phyloP scores from a whole-genome alignment of 2,113 vertebrate genomes.

The Eira barbara region DNA sequence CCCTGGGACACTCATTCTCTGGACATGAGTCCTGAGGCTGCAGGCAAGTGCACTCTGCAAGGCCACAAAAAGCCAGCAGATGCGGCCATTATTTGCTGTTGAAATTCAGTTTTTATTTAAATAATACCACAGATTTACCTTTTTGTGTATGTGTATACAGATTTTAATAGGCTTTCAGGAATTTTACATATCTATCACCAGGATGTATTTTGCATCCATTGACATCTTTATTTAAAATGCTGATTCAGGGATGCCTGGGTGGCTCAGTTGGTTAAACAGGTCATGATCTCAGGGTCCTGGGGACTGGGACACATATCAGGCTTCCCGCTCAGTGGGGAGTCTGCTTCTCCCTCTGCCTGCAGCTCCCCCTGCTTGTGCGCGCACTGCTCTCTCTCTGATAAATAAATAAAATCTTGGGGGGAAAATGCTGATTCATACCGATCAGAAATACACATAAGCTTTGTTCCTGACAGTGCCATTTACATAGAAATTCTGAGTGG shows the following conservation, averaged over 20 bases:
- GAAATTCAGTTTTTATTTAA: slow-evolving; percentile 35
- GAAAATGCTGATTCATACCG: neutral
- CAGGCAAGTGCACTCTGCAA: neutral
- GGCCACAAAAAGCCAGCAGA: neutral
- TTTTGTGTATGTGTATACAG: neutral
- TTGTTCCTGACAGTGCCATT: neutral
- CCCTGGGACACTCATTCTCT: neutral
- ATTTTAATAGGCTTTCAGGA: slow-evolving; percentile 12
- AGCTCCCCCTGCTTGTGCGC: neutral
- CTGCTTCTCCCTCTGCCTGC: neutral
- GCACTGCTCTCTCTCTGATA: neutral
- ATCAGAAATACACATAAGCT: neutral
- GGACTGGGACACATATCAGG: neutral
- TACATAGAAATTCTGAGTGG: neutral
- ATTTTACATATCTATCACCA: neutral
- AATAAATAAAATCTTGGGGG: no score
- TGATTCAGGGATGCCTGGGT: neutral
- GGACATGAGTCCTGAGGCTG: neutral
- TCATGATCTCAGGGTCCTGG: neutral
- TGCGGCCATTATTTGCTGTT: neutral
- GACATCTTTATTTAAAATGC: slow-evolving; percentile 24
- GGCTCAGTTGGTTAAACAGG: neutral
- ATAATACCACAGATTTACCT: neutral
- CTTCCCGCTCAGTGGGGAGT: neutral
- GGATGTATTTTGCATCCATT: neutral